Conservation (phyloP, 2,113 vertebrate genomes). For the Plotosus lineatus region DNA sequence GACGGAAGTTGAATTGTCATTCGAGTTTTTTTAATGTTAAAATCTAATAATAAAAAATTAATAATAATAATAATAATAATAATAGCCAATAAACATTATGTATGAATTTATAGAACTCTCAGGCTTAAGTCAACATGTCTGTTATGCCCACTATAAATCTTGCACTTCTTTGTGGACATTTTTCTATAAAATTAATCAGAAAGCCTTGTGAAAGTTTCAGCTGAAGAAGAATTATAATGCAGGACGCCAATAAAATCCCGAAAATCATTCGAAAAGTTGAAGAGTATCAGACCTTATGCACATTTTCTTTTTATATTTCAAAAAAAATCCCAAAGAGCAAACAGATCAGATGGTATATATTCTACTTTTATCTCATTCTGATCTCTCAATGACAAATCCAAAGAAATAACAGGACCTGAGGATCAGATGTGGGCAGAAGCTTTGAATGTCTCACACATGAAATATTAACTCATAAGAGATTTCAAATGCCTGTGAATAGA, state of each 20-base stretch:
- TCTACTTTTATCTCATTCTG: constrained; percentile 24
- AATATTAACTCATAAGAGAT: background rate
- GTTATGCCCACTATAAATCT: background rate
- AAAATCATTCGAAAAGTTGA: background rate
- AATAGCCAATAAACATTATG: no score
- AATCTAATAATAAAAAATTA: no score
- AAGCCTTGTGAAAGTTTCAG: background rate
- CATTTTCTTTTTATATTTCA: constrained; percentile 16
- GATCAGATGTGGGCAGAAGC: background rate
- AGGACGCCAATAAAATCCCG: background rate
- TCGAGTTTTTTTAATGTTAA: no score
- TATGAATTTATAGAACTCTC: background rate
- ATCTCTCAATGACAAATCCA: constrained; percentile 5
- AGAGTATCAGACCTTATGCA: background rate
- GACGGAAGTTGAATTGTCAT: no score
- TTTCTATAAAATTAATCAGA: background rate
- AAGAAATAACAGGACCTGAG: background rate
- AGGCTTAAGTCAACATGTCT: background rate
- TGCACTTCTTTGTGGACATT: background rate
- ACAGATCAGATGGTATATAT: background rate
- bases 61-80: no score
- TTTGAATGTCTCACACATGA: background rate
- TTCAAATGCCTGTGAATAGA: background rate
- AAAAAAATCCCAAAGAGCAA: background rate
- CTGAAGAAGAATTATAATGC: background rate